Conservation (phyloP, 2,113 vertebrate species). For the Corythaeola cristata region DNA sequence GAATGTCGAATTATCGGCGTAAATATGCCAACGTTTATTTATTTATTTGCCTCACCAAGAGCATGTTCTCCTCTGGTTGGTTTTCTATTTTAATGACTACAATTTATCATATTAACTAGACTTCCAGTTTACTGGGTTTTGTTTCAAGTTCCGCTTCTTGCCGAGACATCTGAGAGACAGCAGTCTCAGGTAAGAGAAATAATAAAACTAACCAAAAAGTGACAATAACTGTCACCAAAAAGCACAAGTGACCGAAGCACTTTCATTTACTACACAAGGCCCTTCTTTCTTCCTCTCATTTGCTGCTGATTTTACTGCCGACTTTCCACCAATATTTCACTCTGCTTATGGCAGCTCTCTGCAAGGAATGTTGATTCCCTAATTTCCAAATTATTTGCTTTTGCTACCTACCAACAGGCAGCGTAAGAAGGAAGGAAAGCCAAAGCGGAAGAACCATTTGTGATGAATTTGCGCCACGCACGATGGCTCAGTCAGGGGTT, state of each 20-base stretch:
- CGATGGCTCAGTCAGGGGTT: not conserved
- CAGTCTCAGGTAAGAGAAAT: not conserved
- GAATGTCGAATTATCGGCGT: not conserved
- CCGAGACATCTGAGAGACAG: not conserved
- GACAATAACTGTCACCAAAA: not conserved
- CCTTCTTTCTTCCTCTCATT: not conserved
- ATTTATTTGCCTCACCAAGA: constrained; percentile 45
- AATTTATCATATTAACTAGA: constrained; percentile 59
- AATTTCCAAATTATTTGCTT: not conserved
- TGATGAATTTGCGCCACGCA: not conserved
- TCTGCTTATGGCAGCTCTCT: not conserved
- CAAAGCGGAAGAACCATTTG: rapidly evolving
- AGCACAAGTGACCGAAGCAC: not conserved
- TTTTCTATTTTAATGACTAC: constrained; percentile 40
- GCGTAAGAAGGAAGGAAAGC: not conserved
- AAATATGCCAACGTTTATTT: constrained; percentile 51
- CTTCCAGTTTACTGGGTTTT: constrained; percentile 8
- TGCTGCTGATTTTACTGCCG: not conserved
- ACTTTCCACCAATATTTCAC: not conserved
- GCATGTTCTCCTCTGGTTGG: constrained; percentile 21
- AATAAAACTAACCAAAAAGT: not conserved
- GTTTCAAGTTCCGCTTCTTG: not conserved
- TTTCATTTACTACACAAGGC: not conserved
- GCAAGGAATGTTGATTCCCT: not conserved
- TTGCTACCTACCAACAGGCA: not conserved